These are phyloP conservation scores for Thamnaconus septentrionalis DNA, from an alignment of 2,113 vertebrate species.

Conservation along the genomic window DNA sequence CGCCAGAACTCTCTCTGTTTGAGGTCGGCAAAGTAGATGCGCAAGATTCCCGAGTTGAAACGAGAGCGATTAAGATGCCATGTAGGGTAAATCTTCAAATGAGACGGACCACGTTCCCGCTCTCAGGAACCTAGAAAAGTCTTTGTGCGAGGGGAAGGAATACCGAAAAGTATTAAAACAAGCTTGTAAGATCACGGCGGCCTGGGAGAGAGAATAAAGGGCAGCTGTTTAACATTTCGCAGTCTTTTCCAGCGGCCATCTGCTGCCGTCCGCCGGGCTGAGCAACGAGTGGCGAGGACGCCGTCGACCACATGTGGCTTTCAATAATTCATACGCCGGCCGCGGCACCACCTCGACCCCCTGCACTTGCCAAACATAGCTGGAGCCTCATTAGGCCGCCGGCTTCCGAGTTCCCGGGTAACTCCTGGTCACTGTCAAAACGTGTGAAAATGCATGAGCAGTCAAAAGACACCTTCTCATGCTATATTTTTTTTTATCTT, in stretches of 20 bases:
- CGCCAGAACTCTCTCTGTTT: too few relatives aligned
- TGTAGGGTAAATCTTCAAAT: too few relatives aligned
- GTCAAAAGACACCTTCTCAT: too few relatives aligned
- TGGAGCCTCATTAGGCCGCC: slow-evolving; percentile 58
- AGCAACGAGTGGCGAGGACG: slow-evolving; percentile 43
- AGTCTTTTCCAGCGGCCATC: slow-evolving; percentile 69
- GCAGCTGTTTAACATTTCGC: slow-evolving; percentile 72
- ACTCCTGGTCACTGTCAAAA: slow-evolving; percentile 30
- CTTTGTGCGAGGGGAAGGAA: too few relatives aligned
- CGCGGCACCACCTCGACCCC: slow-evolving; percentile 61
- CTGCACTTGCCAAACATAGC: slow-evolving; percentile 50
- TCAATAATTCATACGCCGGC: slow-evolving; percentile 76
- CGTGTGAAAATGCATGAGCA: slow-evolving; percentile 11
- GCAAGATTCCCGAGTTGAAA: too few relatives aligned
- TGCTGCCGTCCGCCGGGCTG: slow-evolving; percentile 63
- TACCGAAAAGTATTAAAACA: slow-evolving; percentile 4
- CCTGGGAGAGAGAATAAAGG: slow-evolving; percentile 9
- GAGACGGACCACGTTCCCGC: too few relatives aligned
- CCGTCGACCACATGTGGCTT: slow-evolving; percentile 72
- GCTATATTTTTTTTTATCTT: too few relatives aligned
- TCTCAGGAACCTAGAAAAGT: not conserved
- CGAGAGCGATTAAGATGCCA: too few relatives aligned
- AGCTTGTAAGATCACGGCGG: slow-evolving; percentile 22
- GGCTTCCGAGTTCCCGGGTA: slow-evolving; percentile 48
- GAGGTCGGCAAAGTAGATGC: too few relatives aligned